Percentiles rank a stretch among this genome's conserved stretches.
phyloP scores from a whole-genome alignment of 2,888 invertebrate species.

The Rhamnusium bicolor region DNA sequence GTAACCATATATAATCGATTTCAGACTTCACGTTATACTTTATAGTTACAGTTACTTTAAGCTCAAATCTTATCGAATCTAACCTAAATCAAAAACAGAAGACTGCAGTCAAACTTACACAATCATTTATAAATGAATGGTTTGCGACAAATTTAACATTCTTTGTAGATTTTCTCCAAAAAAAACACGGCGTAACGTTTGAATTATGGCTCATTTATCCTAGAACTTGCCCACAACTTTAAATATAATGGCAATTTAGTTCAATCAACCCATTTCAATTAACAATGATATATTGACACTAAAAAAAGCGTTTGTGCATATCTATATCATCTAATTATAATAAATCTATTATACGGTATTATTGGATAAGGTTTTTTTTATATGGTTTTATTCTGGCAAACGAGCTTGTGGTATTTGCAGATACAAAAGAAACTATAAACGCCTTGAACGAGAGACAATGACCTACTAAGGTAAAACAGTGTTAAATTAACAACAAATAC shows the following conservation, averaged over 20 bases:
- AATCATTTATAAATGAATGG: neutral
- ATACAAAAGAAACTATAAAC: constrained; percentile 6
- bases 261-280: too few relatives aligned
- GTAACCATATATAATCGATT: neutral
- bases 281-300: neutral
- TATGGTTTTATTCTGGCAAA: constrained; percentile 8
- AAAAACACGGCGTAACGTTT: too few relatives aligned
- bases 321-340: neutral
- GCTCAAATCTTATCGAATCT: neutral
- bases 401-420: constrained; percentile 2
- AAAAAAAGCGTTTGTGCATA: neutral
- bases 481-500: constrained; percentile 8
- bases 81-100: neutral
- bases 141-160: too few relatives aligned
- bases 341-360: neutral
- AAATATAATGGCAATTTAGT: too few relatives aligned
- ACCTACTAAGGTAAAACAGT: constrained; percentile 6
- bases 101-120: neutral
- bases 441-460: constrained; percentile 16
- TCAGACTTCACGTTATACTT: neutral
- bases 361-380: constrained; percentile 1
- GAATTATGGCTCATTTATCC: too few relatives aligned
- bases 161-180: too few relatives aligned
- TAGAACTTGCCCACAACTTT: too few relatives aligned
- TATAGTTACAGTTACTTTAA: neutral